Conservation (phyloP, 2,888 invertebrate species). For the Hydroisotoma schaefferi region DNA sequence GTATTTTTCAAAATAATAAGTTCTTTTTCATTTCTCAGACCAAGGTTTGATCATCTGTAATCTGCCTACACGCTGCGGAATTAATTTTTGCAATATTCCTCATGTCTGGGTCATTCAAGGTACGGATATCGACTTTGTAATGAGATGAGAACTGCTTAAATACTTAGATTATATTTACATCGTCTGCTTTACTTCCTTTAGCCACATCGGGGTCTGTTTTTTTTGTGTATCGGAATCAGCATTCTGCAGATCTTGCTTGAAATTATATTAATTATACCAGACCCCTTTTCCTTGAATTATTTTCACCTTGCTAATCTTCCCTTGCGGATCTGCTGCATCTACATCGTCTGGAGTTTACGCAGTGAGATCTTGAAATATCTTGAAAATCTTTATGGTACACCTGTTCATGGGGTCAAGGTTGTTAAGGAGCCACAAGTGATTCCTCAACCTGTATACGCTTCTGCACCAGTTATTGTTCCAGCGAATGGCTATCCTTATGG, state of each 20-base stretch:
- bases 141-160: no score
- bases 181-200: not conserved
- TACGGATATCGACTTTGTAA: no score
- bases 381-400: constrained; percentile 1
- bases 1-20: no score
- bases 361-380: not conserved
- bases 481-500: no score
- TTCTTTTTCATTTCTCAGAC: constrained; percentile 3
- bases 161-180: no score
- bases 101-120: constrained; percentile 1
- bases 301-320: not conserved
- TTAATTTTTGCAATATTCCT: not conserved
- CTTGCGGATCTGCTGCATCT: not conserved
- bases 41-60: not conserved
- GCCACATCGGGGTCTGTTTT: not conserved
- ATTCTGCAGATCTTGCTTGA: not conserved
- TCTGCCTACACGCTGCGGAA: not conserved
- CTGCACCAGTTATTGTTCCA: no score
- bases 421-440: no score
- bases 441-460: not conserved
- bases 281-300: not conserved
- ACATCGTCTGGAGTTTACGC: not conserved
- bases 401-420: no score
- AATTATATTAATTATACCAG: not conserved
- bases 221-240: not conserved